Base-by-base conservation (phyloP, 2,113 vertebrate genomes). In the Limanda limanda region DNA sequence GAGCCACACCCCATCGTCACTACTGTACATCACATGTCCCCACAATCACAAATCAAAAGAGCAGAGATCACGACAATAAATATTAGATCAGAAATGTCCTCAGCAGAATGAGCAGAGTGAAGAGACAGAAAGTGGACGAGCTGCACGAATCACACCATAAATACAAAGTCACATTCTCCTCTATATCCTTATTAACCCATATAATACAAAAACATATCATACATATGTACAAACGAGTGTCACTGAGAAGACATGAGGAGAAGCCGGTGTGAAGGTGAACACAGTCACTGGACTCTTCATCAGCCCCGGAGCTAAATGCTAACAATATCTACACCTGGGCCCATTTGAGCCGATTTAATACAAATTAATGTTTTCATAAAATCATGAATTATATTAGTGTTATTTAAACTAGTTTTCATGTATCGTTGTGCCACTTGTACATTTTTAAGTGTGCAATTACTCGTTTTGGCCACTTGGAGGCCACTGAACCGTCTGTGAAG, bases 161-260 rank as follows among this genome's bases (percentile, higher is more conserved):
- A 77, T 75, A 74, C 45, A n/a, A n/a, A n/a, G n/a, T n/a, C n/a
- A 66, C 64, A n/a, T 59, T 31, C 14, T 24, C 57, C 31, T 40
- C 25, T 24, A 18, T 0, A 18, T 42, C 63, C 48, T 5, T 63
- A 52, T 17, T 42, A 54, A n/a, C 18, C 48, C 20, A 45, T 56
- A 63, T 57, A 23, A 76, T 81, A 83, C 56, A 78, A 76, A 31
- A 75, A 24, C 7, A 47, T 45, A 86, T 79, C 2, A 24, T 71
- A 72, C 68, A 75, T 62, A 69, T 62, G 42, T 70, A 86, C 71
- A 59, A 21, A 45, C 20, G 10, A 5, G 47, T 13, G 24, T 62
- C 31, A 24, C 61, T 18, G 21, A 48, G 1, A 18, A 21, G 0
- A 56, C 54, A 13, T 7, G 54, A 42, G 3, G 40, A 42, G 24